Base-by-base conservation (phyloP, 2,113 vertebrate species). In the Triplophysa rosa region DNA sequence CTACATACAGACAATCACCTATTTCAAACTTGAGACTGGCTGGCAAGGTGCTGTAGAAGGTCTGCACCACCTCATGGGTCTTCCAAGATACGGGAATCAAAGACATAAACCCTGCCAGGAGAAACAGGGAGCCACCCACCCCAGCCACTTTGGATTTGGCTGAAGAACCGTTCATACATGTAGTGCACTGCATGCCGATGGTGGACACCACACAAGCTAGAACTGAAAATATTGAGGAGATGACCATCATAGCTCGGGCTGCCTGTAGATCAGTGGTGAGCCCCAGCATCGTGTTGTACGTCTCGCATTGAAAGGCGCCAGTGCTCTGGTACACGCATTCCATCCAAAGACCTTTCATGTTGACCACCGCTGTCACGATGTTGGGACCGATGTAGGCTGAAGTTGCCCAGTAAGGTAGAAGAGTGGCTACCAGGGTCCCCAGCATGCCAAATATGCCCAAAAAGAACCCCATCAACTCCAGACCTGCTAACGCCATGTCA, bases 301-400 rank as follows among this genome's bases (percentile, higher is more conserved):
- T 95, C 78, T 99, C 97, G 0, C 98, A 99, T 78, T 99, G 97
- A 61, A 98, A 97, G 90, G 95, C 93, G 9, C 98, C 97, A 0
- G 97, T 99, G 94, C 97, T 99, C 86, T 96, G 94, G 0, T 93
- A 92, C 54, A 97, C 97, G 0, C 98, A 99, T 78, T 97, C 97
- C 97, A 98, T 98, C 98, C 98, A 99, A 63, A 99, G 92, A 26
- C 98, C 98, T 83, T 95, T 93, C 92, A 94, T 93, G 90, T 93
- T 97, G 80, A 88, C 91, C 29, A 97, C 92, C 0, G 95, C 95
- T 0, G 98, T 99, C 71, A 99, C 94, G 0, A 99, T 98, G 88
- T 97, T 99, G 84, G 96, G 90, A 61, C 97, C 97, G 0, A 98
- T 88, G 83, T 97, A 95, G 26, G 98, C 94, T 1, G 95, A 95